Evolutionary conservation across 1,140 invertebrate species (phyloP).

Genomic region (Hirudo medicinalis): DNA sequence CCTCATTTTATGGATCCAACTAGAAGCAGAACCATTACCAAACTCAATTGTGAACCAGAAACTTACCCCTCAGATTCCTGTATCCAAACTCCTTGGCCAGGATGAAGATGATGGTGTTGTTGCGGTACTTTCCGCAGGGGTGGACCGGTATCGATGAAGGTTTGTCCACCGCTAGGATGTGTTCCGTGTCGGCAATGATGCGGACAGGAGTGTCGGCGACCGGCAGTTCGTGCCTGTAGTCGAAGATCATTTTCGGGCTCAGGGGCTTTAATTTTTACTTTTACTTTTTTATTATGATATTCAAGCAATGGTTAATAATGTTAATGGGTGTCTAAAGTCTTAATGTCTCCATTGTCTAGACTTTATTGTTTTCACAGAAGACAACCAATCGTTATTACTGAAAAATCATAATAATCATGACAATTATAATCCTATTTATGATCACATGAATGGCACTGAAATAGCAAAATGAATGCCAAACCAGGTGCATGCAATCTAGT

Average conservation of each 20-base stretch:
- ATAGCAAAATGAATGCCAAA: too few relatives aligned
- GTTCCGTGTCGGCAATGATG: slow-evolving; percentile 90
- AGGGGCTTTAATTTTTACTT: too few relatives aligned
- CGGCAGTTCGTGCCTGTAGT: slow-evolving; percentile 91
- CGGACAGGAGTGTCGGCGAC: slow-evolving; percentile 82
- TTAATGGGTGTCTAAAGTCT: too few relatives aligned
- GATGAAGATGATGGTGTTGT: slow-evolving; percentile 91
- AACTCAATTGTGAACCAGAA: too few relatives aligned
- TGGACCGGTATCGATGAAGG: slow-evolving; percentile 97
- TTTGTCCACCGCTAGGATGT: slow-evolving; percentile 98
- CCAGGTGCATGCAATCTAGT: too few relatives aligned
- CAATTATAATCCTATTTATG: not conserved
- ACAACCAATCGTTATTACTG: not conserved
- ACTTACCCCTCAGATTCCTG: slow-evolving; percentile 78
- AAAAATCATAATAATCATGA: not conserved
- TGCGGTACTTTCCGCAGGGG: slow-evolving; percentile 85
- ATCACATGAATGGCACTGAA: too few relatives aligned
- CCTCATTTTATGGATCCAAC: too few relatives aligned
- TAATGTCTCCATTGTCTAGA: too few relatives aligned
- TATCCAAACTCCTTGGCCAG: slow-evolving; percentile 87
- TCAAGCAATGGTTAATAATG: not conserved
- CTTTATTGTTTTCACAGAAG: not conserved
- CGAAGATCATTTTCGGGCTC: too few relatives aligned
- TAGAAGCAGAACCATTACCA: too few relatives aligned
- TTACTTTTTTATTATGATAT: not conserved